phyloP scores from a whole-genome alignment of 2,797 vertebrate genomes.

The Lithobates sylvaticus region DNA sequence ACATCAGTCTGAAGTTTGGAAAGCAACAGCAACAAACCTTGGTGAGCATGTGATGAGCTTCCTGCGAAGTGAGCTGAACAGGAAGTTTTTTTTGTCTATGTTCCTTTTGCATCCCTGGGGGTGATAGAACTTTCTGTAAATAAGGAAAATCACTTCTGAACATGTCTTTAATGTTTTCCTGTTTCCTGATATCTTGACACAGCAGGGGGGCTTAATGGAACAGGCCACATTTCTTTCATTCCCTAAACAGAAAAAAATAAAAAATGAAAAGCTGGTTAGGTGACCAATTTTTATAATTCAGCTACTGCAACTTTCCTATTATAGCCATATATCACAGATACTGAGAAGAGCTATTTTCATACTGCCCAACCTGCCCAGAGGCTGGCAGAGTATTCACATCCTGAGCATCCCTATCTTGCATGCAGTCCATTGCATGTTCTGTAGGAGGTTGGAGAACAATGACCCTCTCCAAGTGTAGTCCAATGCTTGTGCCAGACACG shows the following conservation, averaged over 20 bases:
- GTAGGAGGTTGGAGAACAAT: no score
- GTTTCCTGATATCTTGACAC: slow-evolving; percentile 26
- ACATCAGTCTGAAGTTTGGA: slow-evolving; percentile 92
- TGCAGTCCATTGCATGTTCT: no score
- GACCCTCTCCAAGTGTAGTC: no score
- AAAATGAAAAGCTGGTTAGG: background rate
- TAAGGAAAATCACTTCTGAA: slow-evolving; percentile 12
- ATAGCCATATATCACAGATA: no score
- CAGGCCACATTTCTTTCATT: background rate
- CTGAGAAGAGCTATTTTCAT: no score
- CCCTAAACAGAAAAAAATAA: background rate
- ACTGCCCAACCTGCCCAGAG: no score
- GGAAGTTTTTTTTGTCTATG: background rate
- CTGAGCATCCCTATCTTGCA: no score
- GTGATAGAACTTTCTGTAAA: background rate
- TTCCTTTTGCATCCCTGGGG: background rate
- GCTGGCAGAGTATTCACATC: no score
- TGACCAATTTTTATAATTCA: background rate
- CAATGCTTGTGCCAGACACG: no score
- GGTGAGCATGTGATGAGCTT: slow-evolving; percentile 76
- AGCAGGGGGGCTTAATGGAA: background rate
- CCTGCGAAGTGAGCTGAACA: background rate
- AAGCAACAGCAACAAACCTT: slow-evolving; percentile 89
- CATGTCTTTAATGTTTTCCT: slow-evolving; percentile 13
- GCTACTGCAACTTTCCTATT: no score